Percentiles rank a stretch among this genome's conserved stretches.
Evolutionary conservation across 1,140 invertebrate species (phyloP).

Genomic region (Drosophila biarmipes): DNA sequence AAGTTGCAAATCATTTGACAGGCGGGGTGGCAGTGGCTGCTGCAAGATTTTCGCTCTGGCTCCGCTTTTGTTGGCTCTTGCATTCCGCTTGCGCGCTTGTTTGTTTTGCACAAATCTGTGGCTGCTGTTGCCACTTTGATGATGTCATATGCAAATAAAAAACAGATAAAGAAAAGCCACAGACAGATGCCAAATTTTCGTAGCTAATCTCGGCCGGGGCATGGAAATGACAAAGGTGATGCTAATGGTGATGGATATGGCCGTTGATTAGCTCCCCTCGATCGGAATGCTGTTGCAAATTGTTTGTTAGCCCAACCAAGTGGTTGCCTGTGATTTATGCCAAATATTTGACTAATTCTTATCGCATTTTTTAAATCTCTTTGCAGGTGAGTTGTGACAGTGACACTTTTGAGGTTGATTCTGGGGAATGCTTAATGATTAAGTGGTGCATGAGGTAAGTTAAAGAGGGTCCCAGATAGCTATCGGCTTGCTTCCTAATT

Average conservation of each 20-base stretch:
- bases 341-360: constrained; percentile 51
- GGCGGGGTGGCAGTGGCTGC: constrained; percentile 30
- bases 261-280: constrained; percentile 29
- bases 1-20: constrained; percentile 80
- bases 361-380: constrained; percentile 17
- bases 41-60: constrained; percentile 33
- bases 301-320: constrained; percentile 14
- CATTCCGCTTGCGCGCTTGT: constrained; percentile 56
- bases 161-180: constrained; percentile 10
- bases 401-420: constrained; percentile 31
- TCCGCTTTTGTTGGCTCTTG: constrained; percentile 43
- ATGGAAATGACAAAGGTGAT: constrained; percentile 65
- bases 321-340: constrained; percentile 30
- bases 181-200: constrained; percentile 50
- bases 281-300: constrained; percentile 44
- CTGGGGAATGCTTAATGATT: background rate
- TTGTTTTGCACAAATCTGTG: constrained; percentile 62
- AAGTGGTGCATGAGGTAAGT: constrained; percentile 13
- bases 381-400: constrained; percentile 49
- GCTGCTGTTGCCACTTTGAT: constrained; percentile 52
- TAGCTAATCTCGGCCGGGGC: constrained; percentile 38
- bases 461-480: background rate
- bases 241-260: constrained; percentile 50
- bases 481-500: background rate
- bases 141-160: constrained; percentile 76